phyloP scores from a whole-genome alignment of 2,888 invertebrate genomes.

The Anagyrus pseudococci region DNA sequence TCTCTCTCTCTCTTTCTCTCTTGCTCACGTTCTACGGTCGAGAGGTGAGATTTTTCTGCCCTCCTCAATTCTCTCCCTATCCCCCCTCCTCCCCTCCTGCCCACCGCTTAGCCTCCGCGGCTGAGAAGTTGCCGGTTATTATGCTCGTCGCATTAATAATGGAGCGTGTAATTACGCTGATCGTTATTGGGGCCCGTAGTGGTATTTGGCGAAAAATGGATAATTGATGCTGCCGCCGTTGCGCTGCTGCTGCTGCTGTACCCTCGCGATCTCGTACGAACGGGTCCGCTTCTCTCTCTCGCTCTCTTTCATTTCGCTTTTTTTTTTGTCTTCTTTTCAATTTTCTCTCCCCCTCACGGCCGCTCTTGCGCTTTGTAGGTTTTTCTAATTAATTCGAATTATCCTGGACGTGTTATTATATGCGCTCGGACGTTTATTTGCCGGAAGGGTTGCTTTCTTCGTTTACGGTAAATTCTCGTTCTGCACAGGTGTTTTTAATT shows the following conservation, averaged over 20 bases:
- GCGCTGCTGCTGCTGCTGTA: no score
- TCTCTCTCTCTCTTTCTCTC: neutral
- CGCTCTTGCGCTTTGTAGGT: neutral
- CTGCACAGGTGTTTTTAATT: no score
- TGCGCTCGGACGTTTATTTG: conserved; percentile 8
- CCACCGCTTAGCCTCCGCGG: no score
- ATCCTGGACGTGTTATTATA: neutral
- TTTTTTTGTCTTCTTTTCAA: conserved; percentile 6
- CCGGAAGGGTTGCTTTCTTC: conserved; percentile 7
- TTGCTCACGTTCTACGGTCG: conserved; percentile 3
- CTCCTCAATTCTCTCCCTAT: neutral
- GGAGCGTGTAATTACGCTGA: conserved; percentile 22
- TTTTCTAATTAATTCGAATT: no score
- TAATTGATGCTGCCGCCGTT: conserved; percentile 1
- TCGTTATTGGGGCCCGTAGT: conserved; percentile 8
- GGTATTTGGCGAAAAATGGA: conserved; percentile 7
- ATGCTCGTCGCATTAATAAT: conserved; percentile 7
- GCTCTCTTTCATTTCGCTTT: conserved; percentile 14
- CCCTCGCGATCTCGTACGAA: neutral
- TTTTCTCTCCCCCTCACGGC: neutral
- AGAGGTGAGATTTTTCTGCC: conserved; percentile 24
- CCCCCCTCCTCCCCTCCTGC: neutral
- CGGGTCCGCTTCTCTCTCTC: no score
- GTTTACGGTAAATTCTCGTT: no score
- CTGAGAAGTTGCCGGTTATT: neutral